These are phyloP conservation scores for Leptopterna dolabrata DNA, from an alignment of 2,888 invertebrate genomes.

Conservation along the genomic window DNA sequence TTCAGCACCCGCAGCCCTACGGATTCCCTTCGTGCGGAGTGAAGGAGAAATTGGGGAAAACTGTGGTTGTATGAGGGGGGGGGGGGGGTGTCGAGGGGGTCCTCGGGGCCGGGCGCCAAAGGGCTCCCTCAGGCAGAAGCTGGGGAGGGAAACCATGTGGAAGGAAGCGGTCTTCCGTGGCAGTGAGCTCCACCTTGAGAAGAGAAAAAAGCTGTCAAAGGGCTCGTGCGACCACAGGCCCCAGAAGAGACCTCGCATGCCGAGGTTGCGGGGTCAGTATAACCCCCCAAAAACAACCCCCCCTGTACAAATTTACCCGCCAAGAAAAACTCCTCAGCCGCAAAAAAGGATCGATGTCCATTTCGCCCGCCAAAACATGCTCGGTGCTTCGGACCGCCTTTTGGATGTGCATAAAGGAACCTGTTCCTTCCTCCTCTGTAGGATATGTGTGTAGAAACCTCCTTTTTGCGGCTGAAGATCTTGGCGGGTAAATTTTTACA, in stretches of 20 bases:
- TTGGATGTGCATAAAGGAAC: too few relatives aligned
- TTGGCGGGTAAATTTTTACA: too few relatives aligned
- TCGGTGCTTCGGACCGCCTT: too few relatives aligned
- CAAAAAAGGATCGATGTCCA: too few relatives aligned
- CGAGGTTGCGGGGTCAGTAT: neutral
- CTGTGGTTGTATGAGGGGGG: neutral
- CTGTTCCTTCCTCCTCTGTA: too few relatives aligned
- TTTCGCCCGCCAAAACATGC: too few relatives aligned
- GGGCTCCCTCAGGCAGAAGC: conserved; percentile 26
- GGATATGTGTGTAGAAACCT: too few relatives aligned
- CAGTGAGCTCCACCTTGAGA: neutral
- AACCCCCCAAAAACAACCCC: too few relatives aligned
- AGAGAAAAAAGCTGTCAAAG: conserved; percentile 24
- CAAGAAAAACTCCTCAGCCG: too few relatives aligned
- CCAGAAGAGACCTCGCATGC: neutral
- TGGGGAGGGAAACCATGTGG: conserved; percentile 14
- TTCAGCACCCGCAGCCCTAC: neutral
- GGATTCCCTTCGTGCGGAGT: neutral
- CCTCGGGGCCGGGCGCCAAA: conserved; percentile 10
- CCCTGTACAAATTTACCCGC: too few relatives aligned
- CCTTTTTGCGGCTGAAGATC: too few relatives aligned
- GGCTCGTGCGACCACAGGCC: conserved; percentile 34
- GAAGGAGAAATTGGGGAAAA: neutral
- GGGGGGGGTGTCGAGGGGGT: neutral
- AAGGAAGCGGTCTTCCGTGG: conserved; percentile 31